Percentiles rank a stretch among this genome's conserved stretches.
phyloP scores from a whole-genome alignment of 1,140 invertebrate species.

The Philaenus spumarius region DNA sequence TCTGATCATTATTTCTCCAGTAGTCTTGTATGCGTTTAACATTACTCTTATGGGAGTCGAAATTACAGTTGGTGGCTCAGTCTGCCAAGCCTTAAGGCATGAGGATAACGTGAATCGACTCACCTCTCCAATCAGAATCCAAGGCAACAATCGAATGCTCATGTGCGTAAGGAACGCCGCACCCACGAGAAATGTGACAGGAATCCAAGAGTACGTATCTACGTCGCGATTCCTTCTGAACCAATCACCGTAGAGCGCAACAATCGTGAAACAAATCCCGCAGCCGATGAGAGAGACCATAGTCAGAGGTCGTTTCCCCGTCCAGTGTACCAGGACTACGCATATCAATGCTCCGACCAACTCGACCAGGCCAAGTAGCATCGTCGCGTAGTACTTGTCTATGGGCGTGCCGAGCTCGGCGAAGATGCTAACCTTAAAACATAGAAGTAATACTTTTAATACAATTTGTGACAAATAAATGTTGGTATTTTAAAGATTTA shows the following conservation, averaged over 20 bases:
- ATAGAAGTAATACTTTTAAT: no score
- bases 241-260: constrained; percentile 40
- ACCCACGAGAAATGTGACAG: constrained; percentile 53
- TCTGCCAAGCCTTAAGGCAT: no score
- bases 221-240: constrained; percentile 23
- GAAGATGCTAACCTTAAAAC: constrained; percentile 49
- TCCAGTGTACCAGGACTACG: constrained; percentile 55
- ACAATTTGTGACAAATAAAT: no score
- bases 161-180: constrained; percentile 60
- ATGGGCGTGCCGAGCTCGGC: constrained; percentile 58
- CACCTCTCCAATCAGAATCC: constrained; percentile 70
- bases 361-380: constrained; percentile 59
- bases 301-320: constrained; percentile 58
- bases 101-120: no score
- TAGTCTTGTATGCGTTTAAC: no score
- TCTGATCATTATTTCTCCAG: no score
- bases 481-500: no score
- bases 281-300: constrained; percentile 57
- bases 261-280: constrained; percentile 51
- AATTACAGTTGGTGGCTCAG: no score
- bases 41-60: no score
- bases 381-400: constrained; percentile 62
- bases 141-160: constrained; percentile 62
- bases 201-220: constrained; percentile 54
- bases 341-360: constrained; percentile 54